Evolutionary conservation across 2,797 vertebrate genomes (phyloP).

Genomic region (Melanotaenia nigrans): DNA sequence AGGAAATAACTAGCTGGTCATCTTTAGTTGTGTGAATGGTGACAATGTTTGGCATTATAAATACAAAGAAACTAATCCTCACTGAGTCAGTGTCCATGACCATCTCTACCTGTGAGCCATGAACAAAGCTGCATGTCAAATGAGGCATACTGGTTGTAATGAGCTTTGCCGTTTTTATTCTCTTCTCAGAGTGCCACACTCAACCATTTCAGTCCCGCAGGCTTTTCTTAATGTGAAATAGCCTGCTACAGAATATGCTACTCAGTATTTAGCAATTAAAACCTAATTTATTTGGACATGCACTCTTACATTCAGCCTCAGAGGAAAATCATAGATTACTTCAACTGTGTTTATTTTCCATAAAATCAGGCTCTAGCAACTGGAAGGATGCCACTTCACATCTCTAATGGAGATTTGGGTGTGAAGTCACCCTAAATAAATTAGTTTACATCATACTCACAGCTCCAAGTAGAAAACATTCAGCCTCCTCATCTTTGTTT

Average conservation of each 20-base stretch:
- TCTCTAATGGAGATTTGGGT: too few species aligned
- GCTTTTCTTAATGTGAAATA: conserved; percentile 32
- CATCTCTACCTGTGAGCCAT: conserved; percentile 57
- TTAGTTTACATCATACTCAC: too few species aligned
- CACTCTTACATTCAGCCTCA: conserved; percentile 16
- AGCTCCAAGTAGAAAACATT: too few species aligned
- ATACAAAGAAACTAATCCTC: conserved; percentile 47
- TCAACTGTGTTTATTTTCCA: not conserved
- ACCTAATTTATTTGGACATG: conserved; percentile 15
- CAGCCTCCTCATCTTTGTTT: too few species aligned
- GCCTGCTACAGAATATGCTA: conserved; percentile 6
- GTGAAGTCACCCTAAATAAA: too few species aligned
- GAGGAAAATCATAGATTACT: not conserved
- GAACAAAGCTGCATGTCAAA: conserved; percentile 65
- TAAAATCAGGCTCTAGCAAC: not conserved
- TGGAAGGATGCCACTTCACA: not conserved
- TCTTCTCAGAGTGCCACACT: conserved; percentile 32
- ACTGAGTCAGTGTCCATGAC: conserved; percentile 41
- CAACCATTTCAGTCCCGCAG: conserved; percentile 35
- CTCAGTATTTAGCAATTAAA: conserved; percentile 35
- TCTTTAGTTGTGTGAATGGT: conserved; percentile 7
- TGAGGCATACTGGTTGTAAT: conserved; percentile 51
- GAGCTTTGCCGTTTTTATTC: conserved; percentile 47
- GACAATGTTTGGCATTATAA: conserved; percentile 35
- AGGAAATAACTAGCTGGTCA: conserved; percentile 35